These are phyloP conservation scores for Chauna torquata DNA, from an alignment of 2,113 vertebrate genomes.

Conservation along the genomic window DNA sequence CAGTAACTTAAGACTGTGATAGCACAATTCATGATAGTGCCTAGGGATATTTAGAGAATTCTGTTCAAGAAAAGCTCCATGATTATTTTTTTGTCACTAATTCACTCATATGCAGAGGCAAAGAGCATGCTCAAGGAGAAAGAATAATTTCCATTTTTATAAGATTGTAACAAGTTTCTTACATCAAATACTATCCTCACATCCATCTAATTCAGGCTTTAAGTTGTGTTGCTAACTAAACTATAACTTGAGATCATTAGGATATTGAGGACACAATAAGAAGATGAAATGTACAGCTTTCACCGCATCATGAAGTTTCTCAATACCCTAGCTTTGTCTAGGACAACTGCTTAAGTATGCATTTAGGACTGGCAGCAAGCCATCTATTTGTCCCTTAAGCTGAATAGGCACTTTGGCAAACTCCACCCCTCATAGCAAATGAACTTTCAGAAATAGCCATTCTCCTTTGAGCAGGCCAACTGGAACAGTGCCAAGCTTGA, in stretches of 20 bases:
- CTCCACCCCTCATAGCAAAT: not conserved
- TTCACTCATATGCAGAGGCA: not conserved
- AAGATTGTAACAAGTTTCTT: not conserved
- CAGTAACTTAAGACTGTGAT: slow-evolving; percentile 29
- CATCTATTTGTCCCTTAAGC: not conserved
- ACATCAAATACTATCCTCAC: not conserved
- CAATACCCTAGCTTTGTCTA: not conserved
- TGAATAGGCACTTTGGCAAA: slow-evolving; percentile 26
- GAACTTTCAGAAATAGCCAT: not conserved
- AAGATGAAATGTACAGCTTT: not conserved
- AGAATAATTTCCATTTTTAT: not conserved
- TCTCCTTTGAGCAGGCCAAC: not conserved
- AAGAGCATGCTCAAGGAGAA: not conserved
- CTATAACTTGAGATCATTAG: not conserved
- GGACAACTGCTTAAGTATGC: not conserved
- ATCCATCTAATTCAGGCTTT: not conserved
- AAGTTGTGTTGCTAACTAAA: not conserved
- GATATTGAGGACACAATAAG: not conserved
- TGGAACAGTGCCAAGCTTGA: not conserved
- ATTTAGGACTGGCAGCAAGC: slow-evolving; percentile 5
- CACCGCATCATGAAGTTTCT: not conserved
- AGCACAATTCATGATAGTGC: not conserved
- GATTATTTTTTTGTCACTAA: slow-evolving; percentile 32
- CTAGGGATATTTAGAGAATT: not conserved
- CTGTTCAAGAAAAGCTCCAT: slow-evolving; percentile 11